Conservation (phyloP, 2,888 invertebrate species). For the Carpatolechia fugitivella region DNA sequence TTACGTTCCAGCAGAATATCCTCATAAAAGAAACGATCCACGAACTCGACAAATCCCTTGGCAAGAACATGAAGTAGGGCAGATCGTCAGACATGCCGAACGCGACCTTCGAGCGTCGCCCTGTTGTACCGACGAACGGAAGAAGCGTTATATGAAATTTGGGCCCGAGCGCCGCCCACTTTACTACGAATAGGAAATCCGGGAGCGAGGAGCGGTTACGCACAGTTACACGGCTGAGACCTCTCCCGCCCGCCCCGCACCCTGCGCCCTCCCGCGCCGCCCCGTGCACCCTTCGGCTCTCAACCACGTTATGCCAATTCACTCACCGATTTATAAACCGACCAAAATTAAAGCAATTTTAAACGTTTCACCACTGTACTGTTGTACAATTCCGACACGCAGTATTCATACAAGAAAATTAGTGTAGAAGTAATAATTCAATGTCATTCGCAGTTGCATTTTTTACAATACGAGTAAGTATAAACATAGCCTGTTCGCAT, state of each 20-base stretch:
- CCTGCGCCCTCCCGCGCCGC: conserved; percentile 33
- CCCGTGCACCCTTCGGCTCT: conserved; percentile 55
- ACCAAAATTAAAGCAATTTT: conserved; percentile 74
- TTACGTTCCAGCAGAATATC: conserved; percentile 63
- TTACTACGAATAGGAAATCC: conserved; percentile 79
- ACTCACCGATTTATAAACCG: conserved; percentile 74
- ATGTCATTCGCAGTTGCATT: conserved; percentile 44
- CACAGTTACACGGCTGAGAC: conserved; percentile 76
- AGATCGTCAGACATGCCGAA: conserved; percentile 73
- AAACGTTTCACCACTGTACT: conserved; percentile 69
- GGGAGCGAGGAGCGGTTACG: conserved; percentile 77
- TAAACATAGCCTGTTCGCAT: conserved; percentile 37
- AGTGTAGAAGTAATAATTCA: conserved; percentile 33
- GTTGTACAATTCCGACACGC: conserved; percentile 42
- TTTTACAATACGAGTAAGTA: conserved; percentile 17
- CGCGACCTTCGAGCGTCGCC: conserved; percentile 66
- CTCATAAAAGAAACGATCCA: conserved; percentile 74
- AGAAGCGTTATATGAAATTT: conserved; percentile 74
- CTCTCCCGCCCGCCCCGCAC: conserved; percentile 44
- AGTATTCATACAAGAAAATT: conserved; percentile 41
- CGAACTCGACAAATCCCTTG: conserved; percentile 75
- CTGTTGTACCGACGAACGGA: conserved; percentile 67
- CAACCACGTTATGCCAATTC: conserved; percentile 69
- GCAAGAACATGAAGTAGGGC: conserved; percentile 75
- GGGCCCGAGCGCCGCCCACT: conserved; percentile 73